Conservation (phyloP, 2,797 vertebrate genomes). For the Orestias chungarensis region DNA sequence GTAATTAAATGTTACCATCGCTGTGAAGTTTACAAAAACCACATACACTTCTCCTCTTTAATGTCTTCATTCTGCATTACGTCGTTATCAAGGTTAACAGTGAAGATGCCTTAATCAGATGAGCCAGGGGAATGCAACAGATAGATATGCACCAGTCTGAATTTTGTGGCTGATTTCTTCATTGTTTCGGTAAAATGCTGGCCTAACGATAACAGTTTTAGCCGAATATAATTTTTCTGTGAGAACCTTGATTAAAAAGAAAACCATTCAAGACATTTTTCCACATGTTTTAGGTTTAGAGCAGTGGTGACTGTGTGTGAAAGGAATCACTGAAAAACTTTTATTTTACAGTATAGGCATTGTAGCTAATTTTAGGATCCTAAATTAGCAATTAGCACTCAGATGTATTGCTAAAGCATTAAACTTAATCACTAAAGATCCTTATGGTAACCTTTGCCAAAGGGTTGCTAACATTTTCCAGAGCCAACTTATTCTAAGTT, state of each 20-base stretch:
- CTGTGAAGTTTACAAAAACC: constrained; percentile 40
- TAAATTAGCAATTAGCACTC: not conserved
- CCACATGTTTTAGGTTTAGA: not conserved
- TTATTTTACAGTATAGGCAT: not conserved
- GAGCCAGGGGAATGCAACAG: constrained; percentile 41
- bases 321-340: not conserved
- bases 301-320: not conserved
- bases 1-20: constrained; percentile 63
- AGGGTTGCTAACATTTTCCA: not conserved
- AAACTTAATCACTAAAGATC: not conserved
- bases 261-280: not conserved
- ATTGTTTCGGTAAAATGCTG: not conserved
- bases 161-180: not conserved
- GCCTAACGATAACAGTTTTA: not conserved
- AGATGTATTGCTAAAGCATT: not conserved
- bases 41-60: constrained; percentile 27
- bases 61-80: constrained; percentile 61
- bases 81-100: constrained; percentile 72
- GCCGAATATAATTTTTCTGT: not conserved
- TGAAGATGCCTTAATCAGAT: constrained; percentile 45
- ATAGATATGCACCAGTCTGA: not conserved
- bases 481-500: not conserved
- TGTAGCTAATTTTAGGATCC: not conserved
- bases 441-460: not conserved
- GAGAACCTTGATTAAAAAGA: not conserved